Conservation (phyloP, 2,797 vertebrate species). For the Philypnodon macrostomus region DNA sequence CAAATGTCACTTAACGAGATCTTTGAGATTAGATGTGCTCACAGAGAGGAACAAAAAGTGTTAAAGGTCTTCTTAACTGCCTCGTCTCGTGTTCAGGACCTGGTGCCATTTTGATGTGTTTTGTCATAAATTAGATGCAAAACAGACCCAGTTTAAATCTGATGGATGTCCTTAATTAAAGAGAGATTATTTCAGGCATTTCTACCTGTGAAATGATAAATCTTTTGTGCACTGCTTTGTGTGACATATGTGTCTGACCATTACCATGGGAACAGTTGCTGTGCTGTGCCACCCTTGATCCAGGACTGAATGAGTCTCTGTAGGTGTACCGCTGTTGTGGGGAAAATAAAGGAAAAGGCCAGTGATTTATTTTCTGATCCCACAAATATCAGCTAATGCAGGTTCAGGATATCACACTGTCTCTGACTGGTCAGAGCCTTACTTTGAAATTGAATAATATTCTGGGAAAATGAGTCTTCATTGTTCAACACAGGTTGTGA, state of each 20-base stretch:
- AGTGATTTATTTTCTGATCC: slow-evolving; percentile 42
- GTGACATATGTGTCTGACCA: slow-evolving; percentile 41
- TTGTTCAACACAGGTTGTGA: slow-evolving; percentile 54
- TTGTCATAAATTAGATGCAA: background rate
- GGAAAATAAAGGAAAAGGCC: slow-evolving; percentile 37
- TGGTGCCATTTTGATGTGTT: background rate
- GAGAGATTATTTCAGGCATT: too few species aligned
- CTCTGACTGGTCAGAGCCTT: slow-evolving; percentile 19
- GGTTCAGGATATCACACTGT: slow-evolving; percentile 6
- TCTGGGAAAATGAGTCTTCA: slow-evolving; percentile 36
- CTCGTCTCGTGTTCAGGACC: too few species aligned
- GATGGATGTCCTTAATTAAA: too few species aligned
- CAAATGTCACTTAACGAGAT: slow-evolving; percentile 19
- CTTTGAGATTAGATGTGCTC: slow-evolving; percentile 18
- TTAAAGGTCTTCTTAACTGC: background rate
- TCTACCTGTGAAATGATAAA: slow-evolving; percentile 27
- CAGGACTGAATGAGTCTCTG: slow-evolving; percentile 41
- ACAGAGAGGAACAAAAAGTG: slow-evolving; percentile 13
- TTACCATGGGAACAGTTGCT: slow-evolving; percentile 64
- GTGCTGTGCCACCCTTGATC: slow-evolving; percentile 40
- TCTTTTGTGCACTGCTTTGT: slow-evolving; percentile 6
- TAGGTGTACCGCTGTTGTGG: slow-evolving; percentile 24
- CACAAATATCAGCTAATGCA: slow-evolving; percentile 22
- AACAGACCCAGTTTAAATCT: too few species aligned
- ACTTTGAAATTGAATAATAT: slow-evolving; percentile 34